Conservation (phyloP, 2,888 invertebrate species). For the Dicyrtomina minuta region DNA sequence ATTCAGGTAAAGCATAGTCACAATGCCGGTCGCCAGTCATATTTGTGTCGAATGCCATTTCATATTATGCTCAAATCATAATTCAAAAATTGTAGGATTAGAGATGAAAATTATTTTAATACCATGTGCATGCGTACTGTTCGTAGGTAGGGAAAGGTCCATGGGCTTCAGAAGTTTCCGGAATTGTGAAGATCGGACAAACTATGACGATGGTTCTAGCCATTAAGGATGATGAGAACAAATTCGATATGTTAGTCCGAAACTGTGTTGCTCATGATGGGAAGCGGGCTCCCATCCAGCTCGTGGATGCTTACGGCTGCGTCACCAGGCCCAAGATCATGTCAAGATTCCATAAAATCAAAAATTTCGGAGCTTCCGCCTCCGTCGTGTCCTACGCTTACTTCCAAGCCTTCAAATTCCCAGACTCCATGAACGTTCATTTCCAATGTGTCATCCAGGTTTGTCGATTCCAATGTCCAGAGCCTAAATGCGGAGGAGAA, state of each 20-base stretch:
- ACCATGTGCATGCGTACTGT: too few relatives aligned
- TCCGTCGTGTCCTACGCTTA: conserved; percentile 92
- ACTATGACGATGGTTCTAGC: conserved; percentile 97
- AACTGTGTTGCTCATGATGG: conserved; percentile 95
- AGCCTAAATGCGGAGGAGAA: conserved; percentile 77
- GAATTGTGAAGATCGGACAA: conserved; percentile 92
- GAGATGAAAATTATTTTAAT: neutral
- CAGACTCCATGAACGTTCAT: conserved; percentile 94
- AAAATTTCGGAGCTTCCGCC: conserved; percentile 91
- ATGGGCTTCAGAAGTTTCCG: conserved; percentile 95
- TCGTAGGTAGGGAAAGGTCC: conserved; percentile 88
- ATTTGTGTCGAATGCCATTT: neutral
- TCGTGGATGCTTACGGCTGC: conserved; percentile 90
- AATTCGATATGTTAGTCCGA: conserved; percentile 91
- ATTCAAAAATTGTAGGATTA: neutral
- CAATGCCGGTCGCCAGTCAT: neutral
- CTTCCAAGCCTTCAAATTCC: conserved; percentile 96
- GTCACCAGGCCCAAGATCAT: conserved; percentile 91
- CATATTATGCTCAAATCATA: neutral
- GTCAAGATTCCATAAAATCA: conserved; percentile 89
- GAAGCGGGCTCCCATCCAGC: conserved; percentile 86
- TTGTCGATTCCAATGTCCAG: conserved; percentile 88
- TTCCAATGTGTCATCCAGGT: conserved; percentile 96
- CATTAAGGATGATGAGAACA: conserved; percentile 92
- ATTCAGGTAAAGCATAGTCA: conserved; percentile 65